Conservation (phyloP, 2,888 invertebrate species). For the Sesamia inferens region DNA sequence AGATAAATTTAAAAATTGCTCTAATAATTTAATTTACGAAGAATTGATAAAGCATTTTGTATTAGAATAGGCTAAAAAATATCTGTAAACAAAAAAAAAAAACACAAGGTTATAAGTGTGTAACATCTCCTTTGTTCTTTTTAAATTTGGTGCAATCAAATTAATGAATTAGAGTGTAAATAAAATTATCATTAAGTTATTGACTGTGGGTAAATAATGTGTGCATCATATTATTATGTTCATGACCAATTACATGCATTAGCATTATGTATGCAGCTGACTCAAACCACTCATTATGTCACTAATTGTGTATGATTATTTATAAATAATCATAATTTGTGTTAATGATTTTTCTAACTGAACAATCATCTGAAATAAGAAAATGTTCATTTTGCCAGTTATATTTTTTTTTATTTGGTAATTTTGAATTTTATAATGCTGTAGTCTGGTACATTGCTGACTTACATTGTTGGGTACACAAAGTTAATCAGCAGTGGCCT, state of each 20-base stretch:
- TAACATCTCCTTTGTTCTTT: conserved; percentile 18
- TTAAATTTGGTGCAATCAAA: conserved; percentile 4
- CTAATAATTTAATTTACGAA: conserved; percentile 59
- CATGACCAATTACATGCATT: conserved; percentile 37
- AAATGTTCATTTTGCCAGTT: conserved; percentile 39
- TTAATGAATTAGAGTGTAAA: conserved; percentile 18
- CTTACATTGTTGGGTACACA: no score
- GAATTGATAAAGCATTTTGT: conserved; percentile 58
- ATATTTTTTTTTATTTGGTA: conserved; percentile 31
- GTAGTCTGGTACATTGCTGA: no score
- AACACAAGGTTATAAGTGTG: conserved; percentile 15
- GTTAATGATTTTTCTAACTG: conserved; percentile 7
- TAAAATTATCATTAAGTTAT: conserved; percentile 12
- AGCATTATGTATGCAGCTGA: conserved; percentile 30
- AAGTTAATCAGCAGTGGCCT: background rate
- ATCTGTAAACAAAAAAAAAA: conserved; percentile 37
- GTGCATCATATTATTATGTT: conserved; percentile 33
- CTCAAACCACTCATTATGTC: conserved; percentile 34
- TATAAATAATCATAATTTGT: conserved; percentile 7
- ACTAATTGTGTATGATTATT: conserved; percentile 31
- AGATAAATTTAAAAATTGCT: conserved; percentile 58
- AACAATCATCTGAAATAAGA: background rate
- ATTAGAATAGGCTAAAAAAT: conserved; percentile 43
- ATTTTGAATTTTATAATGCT: conserved; percentile 21
- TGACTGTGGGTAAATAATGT: conserved; percentile 17